Evolutionary conservation across 2,113 vertebrate genomes (phyloP).

Genomic region (Craseonycteris thonglongyai): DNA sequence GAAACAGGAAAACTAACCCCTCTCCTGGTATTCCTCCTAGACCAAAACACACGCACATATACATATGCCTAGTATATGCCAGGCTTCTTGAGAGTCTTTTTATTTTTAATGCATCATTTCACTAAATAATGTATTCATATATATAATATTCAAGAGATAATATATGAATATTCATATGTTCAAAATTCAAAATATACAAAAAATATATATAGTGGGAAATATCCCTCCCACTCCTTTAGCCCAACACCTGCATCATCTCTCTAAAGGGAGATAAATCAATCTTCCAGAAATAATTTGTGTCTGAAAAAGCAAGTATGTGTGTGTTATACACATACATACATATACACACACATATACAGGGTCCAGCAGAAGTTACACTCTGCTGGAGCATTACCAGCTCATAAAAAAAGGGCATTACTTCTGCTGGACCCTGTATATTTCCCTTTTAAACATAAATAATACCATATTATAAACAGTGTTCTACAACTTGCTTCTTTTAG

Average conservation of each 20-base stretch:
- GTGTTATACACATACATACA: too few species aligned
- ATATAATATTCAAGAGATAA: background rate
- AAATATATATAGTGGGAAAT: background rate
- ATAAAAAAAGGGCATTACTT: too few species aligned
- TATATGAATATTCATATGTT: background rate
- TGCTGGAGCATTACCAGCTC: too few species aligned
- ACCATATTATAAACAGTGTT: background rate
- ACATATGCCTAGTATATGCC: background rate
- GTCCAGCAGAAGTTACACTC: too few species aligned
- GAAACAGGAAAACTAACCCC: background rate
- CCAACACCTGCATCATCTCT: background rate
- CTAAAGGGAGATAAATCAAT: background rate
- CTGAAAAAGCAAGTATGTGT: background rate
- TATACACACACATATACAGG: background rate
- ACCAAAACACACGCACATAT: background rate
- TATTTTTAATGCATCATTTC: conserved; percentile 9
- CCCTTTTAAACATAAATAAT: background rate
- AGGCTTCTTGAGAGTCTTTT: background rate
- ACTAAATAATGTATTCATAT: background rate
- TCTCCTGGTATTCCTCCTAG: background rate
- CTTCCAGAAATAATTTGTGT: conserved; percentile 21
- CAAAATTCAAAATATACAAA: background rate
- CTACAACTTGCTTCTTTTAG: background rate
- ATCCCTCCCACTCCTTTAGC: background rate
- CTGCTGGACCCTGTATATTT: too few species aligned